Conservation (phyloP, 2,797 vertebrate species). For the Poecilia gillii region DNA sequence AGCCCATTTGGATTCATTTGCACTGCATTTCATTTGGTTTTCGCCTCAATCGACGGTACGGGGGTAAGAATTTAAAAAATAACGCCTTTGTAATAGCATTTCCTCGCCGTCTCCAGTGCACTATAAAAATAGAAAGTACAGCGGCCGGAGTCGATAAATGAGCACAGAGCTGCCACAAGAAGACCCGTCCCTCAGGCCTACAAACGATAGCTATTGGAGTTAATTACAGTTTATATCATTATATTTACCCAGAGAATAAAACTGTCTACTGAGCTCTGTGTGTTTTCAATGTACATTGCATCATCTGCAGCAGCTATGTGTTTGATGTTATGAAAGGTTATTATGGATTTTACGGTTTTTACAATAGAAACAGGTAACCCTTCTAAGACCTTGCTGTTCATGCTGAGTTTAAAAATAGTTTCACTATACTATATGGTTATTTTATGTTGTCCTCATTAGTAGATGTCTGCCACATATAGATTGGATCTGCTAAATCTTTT, state of each 20-base stretch:
- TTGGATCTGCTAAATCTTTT: too few relatives aligned
- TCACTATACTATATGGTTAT: background rate
- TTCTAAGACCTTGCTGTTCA: conserved; percentile 22
- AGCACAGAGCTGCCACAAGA: conserved; percentile 67
- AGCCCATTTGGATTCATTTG: conserved; percentile 75
- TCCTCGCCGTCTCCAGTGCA: conserved; percentile 69
- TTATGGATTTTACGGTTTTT: conserved; percentile 55
- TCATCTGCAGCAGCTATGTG: conserved; percentile 11
- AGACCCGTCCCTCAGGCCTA: conserved; percentile 70
- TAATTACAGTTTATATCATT: conserved; percentile 82
- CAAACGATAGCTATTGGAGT: conserved; percentile 76
- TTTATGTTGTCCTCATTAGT: background rate
- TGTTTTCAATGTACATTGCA: conserved; percentile 56
- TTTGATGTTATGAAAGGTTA: conserved; percentile 43
- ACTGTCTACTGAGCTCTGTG: conserved; percentile 58
- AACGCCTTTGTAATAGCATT: conserved; percentile 74
- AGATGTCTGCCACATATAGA: background rate
- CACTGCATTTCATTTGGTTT: conserved; percentile 75
- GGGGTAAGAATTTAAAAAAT: conserved; percentile 47
- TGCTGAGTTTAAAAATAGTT: background rate
- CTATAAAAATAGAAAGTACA: conserved; percentile 69
- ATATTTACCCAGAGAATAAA: conserved; percentile 79
- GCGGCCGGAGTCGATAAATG: conserved; percentile 69
- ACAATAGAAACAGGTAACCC: conserved; percentile 28
- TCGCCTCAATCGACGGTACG: conserved; percentile 62